Conservation (phyloP, 2,888 invertebrate species). For the Drosophila suboccidentalis region DNA sequence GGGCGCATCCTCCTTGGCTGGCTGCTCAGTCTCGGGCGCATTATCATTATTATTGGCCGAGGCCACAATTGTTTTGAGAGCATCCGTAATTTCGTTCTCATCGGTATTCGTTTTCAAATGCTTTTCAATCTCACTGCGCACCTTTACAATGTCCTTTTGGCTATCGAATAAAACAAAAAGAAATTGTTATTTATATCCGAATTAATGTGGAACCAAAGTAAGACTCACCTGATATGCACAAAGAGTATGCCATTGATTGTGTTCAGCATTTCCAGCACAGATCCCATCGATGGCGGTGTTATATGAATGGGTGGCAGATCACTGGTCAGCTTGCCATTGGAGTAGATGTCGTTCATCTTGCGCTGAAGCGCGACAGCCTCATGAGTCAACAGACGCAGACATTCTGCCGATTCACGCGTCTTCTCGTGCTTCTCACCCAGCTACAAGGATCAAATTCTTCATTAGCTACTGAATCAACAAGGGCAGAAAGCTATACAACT, state of each 20-base stretch:
- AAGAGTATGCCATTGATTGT: slow-evolving; percentile 99
- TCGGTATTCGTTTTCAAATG: slow-evolving; percentile 88
- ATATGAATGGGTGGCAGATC: slow-evolving; percentile 95
- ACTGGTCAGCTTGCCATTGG: slow-evolving; percentile 90
- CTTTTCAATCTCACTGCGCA: slow-evolving; percentile 96
- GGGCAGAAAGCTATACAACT: slow-evolving; percentile 12
- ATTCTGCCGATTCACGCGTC: slow-evolving; percentile 98
- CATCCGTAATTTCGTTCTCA: slow-evolving; percentile 78
- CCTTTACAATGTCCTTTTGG: slow-evolving; percentile 97
- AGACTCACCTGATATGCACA: slow-evolving; percentile 94
- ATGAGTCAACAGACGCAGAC: slow-evolving; percentile 97
- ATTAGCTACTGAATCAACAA: neutral
- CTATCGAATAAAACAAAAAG: slow-evolving; percentile 85
- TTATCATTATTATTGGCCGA: slow-evolving; percentile 67
- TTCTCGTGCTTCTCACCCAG: slow-evolving; percentile 98
- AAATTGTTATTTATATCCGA: neutral
- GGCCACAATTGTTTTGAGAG: slow-evolving; percentile 76
- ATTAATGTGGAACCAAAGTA: no score
- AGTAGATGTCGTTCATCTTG: slow-evolving; percentile 98
- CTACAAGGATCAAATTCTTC: slow-evolving; percentile 85
- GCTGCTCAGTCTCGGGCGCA: slow-evolving; percentile 40
- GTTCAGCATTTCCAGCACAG: slow-evolving; percentile 98
- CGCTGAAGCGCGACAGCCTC: slow-evolving; percentile 99
- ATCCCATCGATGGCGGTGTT: slow-evolving; percentile 98
- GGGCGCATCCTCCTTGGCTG: slow-evolving; percentile 21